Evolutionary conservation across 1,140 invertebrate species (phyloP).

Genomic region (Diuraphis noxia): DNA sequence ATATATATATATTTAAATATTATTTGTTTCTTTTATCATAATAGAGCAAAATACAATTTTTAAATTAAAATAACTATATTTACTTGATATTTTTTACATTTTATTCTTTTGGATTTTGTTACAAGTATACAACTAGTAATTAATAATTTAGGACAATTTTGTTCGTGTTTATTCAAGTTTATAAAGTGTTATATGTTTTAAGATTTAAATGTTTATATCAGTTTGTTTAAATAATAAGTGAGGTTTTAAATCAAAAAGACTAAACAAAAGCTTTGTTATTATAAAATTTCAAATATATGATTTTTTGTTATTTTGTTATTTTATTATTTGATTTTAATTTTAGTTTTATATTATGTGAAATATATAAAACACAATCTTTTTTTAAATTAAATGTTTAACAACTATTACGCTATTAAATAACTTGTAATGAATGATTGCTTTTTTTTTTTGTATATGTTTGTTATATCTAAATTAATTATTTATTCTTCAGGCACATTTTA

Average conservation of each 20-base stretch:
- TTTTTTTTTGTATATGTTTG: background rate
- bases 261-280: constrained; percentile 20
- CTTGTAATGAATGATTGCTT: background rate
- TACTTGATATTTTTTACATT: constrained; percentile 45
- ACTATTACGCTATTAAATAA: background rate
- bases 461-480: background rate
- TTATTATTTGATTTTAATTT: no score
- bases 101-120: constrained; percentile 31
- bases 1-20: constrained; percentile 25
- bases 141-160: constrained; percentile 42
- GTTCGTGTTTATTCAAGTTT: constrained; percentile 38
- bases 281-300: constrained; percentile 26
- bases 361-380: background rate
- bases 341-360: background rate
- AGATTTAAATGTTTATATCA: constrained; percentile 43
- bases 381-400: background rate
- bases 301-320: constrained; percentile 4
- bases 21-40: constrained; percentile 35
- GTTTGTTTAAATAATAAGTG: constrained; percentile 37
- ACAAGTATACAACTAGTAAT: background rate
- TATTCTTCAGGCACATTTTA: background rate
- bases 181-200: constrained; percentile 32
- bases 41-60: constrained; percentile 30
- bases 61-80: constrained; percentile 35
- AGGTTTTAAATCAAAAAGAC: constrained; percentile 11